phyloP scores from a whole-genome alignment of 2,113 vertebrate species.

The Ginglymostoma cirratum region DNA sequence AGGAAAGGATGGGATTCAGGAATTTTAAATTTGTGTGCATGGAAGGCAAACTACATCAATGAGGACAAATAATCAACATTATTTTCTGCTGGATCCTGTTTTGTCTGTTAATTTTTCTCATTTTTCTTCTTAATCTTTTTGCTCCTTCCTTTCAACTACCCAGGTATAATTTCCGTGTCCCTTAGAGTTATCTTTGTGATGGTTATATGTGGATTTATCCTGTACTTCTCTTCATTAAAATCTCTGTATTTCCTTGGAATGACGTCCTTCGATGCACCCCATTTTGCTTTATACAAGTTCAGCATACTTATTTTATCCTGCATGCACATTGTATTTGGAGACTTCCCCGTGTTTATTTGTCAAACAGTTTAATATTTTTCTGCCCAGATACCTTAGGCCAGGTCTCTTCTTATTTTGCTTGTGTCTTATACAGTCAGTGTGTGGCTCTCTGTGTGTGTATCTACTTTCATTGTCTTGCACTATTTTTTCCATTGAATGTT shows the following conservation, averaged over 20 bases:
- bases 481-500: not conserved
- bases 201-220: not conserved
- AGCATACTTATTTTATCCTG: not conserved
- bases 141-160: not conserved
- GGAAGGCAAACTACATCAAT: not conserved
- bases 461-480: not conserved
- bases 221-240: not conserved
- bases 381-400: not conserved
- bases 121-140: not conserved
- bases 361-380: not conserved
- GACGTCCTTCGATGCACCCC: not conserved
- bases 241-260: not conserved
- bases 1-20: not conserved
- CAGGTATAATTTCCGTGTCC: not conserved
- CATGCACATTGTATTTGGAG: not conserved
- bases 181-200: not conserved
- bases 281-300: not conserved
- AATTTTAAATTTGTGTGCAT: not conserved
- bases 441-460: not conserved
- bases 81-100: not conserved
- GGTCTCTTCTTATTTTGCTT: not conserved
- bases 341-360: not conserved
- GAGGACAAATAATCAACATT: not conserved
- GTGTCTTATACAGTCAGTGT: not conserved
- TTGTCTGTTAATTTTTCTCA: not conserved